Percentiles rank a stretch among this genome's conserved stretches.
Conservation (phyloP, 2,113 vertebrate genomes). For the Kryptolebias marmoratus region DNA sequence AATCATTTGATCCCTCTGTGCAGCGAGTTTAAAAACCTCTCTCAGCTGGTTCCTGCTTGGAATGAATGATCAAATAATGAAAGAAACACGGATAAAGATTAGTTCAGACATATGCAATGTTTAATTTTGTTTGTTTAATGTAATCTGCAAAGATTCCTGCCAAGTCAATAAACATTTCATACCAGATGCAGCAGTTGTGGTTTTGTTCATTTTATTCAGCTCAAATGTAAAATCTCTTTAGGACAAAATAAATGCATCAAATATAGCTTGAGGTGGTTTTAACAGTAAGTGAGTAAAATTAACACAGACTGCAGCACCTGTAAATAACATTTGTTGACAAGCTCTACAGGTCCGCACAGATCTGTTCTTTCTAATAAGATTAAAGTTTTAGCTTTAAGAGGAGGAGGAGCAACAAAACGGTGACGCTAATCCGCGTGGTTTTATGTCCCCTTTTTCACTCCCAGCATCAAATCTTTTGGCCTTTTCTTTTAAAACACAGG, state of each 20-base stretch:
- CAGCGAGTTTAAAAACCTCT: background rate
- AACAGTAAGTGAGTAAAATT: background rate
- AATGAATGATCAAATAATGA: background rate
- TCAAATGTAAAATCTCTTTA: no score
- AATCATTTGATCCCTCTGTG: background rate
- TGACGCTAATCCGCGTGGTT: conserved; percentile 43
- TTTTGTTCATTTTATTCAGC: no score
- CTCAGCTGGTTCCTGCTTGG: no score
- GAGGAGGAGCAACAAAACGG: conserved; percentile 16
- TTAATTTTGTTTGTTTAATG: background rate
- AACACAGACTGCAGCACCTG: background rate
- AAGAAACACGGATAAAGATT: background rate
- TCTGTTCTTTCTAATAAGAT: conserved; percentile 62
- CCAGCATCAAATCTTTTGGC: no score
- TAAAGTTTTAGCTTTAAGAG: conserved; percentile 69
- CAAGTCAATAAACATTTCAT: no score
- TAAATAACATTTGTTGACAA: background rate
- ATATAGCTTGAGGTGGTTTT: background rate
- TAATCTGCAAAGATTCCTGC: background rate
- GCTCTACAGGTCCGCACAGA: conserved; percentile 1
- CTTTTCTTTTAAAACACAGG: background rate
- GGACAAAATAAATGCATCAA: background rate
- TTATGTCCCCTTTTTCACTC: background rate
- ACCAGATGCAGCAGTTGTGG: no score
- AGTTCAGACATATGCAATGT: background rate